Conservation (phyloP, 1,140 invertebrate genomes). For the Adoxophyes honmai region DNA sequence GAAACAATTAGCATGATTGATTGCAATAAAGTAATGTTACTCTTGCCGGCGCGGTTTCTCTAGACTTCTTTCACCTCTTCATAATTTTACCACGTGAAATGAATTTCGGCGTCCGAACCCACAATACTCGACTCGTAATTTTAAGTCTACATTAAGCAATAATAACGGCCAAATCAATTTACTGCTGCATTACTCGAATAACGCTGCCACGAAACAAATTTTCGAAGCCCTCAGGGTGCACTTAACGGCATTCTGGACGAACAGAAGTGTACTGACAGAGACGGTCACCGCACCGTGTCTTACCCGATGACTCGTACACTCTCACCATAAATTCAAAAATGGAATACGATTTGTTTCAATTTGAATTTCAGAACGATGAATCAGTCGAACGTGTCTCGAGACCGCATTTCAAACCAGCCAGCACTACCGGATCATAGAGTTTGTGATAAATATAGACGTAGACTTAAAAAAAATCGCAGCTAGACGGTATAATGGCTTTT, state of each 20-base stretch:
- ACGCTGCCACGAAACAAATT: not conserved
- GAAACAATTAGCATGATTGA: no score
- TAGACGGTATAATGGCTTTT: not conserved
- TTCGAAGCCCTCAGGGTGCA: constrained; percentile 9
- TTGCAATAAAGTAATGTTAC: no score
- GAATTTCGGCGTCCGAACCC: no score
- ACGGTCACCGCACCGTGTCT: not conserved
- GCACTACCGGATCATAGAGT: not conserved
- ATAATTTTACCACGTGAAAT: no score
- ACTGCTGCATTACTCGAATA: not conserved
- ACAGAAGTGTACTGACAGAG: constrained; percentile 6
- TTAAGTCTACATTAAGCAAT: no score
- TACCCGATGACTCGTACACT: not conserved
- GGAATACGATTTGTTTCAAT: not conserved
- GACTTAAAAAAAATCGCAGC: not conserved
- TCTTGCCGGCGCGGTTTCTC: no score
- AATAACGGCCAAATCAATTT: not conserved
- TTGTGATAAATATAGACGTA: not conserved
- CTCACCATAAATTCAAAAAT: not conserved
- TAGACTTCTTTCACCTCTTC: no score
- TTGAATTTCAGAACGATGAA: constrained; percentile 10
- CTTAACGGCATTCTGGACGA: constrained; percentile 13
- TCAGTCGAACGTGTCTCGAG: not conserved
- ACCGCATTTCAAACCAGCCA: not conserved
- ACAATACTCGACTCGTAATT: no score